Conservation (phyloP, 2,888 invertebrate genomes). For the Troides helena region DNA sequence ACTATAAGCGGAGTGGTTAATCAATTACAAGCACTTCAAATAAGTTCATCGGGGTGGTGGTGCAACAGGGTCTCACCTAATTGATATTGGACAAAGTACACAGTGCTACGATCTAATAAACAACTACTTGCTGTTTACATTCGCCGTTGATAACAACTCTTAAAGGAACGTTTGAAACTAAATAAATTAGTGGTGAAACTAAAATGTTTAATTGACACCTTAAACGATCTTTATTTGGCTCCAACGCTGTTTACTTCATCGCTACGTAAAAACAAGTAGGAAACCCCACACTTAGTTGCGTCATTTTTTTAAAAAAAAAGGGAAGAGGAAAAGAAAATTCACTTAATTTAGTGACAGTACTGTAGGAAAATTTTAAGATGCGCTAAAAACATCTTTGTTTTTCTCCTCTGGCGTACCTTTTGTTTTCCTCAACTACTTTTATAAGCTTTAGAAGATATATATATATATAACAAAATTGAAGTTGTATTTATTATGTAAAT, state of each 20-base stretch:
- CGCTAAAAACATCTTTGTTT: too few species aligned
- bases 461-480: too few species aligned
- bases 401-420: too few species aligned
- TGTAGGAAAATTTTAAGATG: neutral
- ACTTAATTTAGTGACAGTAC: neutral
- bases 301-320: neutral
- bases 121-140: neutral
- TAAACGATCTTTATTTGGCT: neutral
- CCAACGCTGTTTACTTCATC: conserved; percentile 3
- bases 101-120: neutral
- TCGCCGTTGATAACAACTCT: neutral
- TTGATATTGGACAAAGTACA: neutral
- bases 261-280: neutral
- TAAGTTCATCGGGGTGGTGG: neutral
- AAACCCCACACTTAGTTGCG: neutral
- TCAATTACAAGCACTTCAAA: neutral
- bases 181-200: neutral
- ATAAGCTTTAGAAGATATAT: too few species aligned
- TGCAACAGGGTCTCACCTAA: neutral
- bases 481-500: too few species aligned
- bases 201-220: neutral
- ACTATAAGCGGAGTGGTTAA: neutral
- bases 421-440: too few species aligned
- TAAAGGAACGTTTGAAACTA: neutral
- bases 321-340: neutral